phyloP scores from a whole-genome alignment of 2,888 invertebrate species.

The Trichopoda pennipes region DNA sequence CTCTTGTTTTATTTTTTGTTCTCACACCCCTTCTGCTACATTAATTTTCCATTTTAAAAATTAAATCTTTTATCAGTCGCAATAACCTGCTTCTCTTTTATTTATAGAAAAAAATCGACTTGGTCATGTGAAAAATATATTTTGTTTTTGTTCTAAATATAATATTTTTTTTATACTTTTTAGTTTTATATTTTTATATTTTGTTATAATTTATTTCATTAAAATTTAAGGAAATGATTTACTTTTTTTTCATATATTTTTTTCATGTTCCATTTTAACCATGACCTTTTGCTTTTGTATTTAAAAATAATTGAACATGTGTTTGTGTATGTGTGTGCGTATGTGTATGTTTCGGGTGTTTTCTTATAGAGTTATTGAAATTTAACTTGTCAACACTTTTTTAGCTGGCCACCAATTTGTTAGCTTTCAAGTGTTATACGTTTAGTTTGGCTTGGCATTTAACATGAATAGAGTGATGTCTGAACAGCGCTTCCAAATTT shows the following conservation, averaged over 20 bases:
- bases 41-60: no score
- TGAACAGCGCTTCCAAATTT: no score
- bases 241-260: background rate
- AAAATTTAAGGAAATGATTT: constrained; percentile 35
- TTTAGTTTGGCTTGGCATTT: no score
- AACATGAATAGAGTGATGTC: no score
- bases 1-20: no score
- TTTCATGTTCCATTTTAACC: constrained; percentile 30
- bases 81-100: background rate
- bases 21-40: no score
- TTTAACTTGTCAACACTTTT: no score
- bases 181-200: background rate
- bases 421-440: no score
- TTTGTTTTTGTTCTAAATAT: background rate
- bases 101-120: constrained; percentile 15
- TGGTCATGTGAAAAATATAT: constrained; percentile 9
- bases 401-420: no score
- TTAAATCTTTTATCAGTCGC: no score
- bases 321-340: background rate
- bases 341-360: background rate
- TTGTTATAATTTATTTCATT: constrained; percentile 25
- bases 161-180: no score
- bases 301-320: background rate
- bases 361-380: no score
- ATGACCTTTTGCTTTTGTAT: constrained; percentile 47